A percentile compares a stretch with the other conserved stretches of the same genome.
These are phyloP conservation scores for Microctenopoma steveboyesi DNA, from an alignment of 2,797 vertebrate genomes.

Conservation along the genomic window DNA sequence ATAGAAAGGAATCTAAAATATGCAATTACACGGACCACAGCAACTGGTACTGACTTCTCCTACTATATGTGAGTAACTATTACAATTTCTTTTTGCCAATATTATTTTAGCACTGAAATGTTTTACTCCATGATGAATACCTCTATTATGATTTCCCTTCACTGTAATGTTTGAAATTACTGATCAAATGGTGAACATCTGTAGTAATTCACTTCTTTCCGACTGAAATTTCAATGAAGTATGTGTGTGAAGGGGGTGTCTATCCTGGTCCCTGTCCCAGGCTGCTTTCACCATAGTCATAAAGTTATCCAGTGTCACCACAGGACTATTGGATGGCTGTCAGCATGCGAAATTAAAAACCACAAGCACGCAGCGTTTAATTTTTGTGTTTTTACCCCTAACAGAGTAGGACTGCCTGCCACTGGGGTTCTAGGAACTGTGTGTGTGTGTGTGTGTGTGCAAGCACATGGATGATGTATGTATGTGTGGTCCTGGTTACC, in stretches of 20 bases:
- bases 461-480: neutral
- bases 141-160: constrained; percentile 19
- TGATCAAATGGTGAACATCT: constrained; percentile 40
- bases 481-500: constrained; percentile 33
- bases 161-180: constrained; percentile 16
- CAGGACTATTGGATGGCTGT: constrained; percentile 72
- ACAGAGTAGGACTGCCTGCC: constrained; percentile 59
- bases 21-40: constrained; percentile 43
- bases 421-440: constrained; percentile 17
- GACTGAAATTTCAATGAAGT: constrained; percentile 21
- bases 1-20: constrained; percentile 25
- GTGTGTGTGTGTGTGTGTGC: neutral
- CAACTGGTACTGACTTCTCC: constrained; percentile 22
- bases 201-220: constrained; percentile 11
- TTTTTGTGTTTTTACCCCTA: constrained; percentile 69
- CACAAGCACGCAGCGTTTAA: constrained; percentile 71
- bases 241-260: constrained; percentile 30
- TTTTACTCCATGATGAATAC: constrained; percentile 41
- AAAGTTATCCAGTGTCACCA: constrained; percentile 69
- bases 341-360: constrained; percentile 76
- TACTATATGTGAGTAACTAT: constrained; percentile 10
- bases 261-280: constrained; percentile 64
- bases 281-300: constrained; percentile 52
- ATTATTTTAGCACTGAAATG: constrained; percentile 40
- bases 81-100: constrained; percentile 14